Conservation (phyloP, 2,113 vertebrate species). For the Muscicapa adusta region DNA sequence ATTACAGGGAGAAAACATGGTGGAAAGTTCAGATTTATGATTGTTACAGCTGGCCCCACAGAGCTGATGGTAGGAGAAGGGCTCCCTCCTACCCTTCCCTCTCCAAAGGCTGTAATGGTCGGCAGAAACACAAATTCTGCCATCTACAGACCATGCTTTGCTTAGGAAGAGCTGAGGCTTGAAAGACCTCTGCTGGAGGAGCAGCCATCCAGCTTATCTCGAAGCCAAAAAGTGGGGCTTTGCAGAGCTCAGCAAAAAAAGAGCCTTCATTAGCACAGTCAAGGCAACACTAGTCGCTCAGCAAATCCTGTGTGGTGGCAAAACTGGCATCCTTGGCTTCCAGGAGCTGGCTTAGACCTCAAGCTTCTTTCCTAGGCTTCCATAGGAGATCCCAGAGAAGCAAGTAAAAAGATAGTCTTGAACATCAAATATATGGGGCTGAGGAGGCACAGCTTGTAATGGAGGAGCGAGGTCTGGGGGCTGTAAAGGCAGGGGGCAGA, state of each 20-base stretch:
- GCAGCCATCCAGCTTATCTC: neutral
- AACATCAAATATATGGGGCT: neutral
- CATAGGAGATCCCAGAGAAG: neutral
- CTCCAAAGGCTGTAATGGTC: neutral
- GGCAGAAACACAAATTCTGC: neutral
- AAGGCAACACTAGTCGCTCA: neutral
- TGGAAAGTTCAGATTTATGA: neutral
- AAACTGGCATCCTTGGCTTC: neutral
- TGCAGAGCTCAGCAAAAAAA: neutral
- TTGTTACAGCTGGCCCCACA: neutral
- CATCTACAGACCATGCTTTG: neutral
- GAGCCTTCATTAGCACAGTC: neutral
- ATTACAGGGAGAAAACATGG: neutral
- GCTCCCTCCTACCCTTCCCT: neutral
- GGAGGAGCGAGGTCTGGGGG: rapidly evolving
- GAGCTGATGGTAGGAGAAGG: neutral
- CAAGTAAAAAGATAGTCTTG: neutral
- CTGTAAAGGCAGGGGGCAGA: neutral
- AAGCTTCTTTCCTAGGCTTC: neutral
- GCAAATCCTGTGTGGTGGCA: neutral
- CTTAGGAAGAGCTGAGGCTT: neutral
- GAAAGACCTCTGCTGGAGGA: neutral
- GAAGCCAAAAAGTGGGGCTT: neutral
- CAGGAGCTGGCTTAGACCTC: neutral
- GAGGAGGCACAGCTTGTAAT: neutral